Evolutionary conservation across 2,888 invertebrate genomes (phyloP).

Genomic region (Eustalomyia histrio): DNA sequence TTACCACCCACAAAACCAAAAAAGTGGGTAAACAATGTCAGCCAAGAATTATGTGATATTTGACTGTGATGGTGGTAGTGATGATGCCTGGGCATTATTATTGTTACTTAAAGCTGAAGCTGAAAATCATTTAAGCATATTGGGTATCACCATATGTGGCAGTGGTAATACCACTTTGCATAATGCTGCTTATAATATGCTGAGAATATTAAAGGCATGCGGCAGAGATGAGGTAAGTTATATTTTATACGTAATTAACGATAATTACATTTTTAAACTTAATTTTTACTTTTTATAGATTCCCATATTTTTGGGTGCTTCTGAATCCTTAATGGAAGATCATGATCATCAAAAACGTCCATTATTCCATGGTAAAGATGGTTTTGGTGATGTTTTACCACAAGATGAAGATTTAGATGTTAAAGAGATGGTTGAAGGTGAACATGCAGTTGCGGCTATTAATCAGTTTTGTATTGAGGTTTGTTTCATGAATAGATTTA

Average conservation of each 20-base stretch:
- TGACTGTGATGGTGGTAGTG: conserved; percentile 84
- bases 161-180: conserved; percentile 87
- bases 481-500: background rate
- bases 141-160: conserved; percentile 86
- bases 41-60: conserved; percentile 79
- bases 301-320: conserved; percentile 85
- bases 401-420: conserved; percentile 79
- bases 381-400: conserved; percentile 84
- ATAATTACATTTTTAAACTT: background rate
- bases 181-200: conserved; percentile 85
- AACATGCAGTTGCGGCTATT: conserved; percentile 83
- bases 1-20: background rate
- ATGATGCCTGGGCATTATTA: conserved; percentile 84
- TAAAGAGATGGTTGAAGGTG: conserved; percentile 79
- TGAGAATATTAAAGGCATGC: conserved; percentile 83
- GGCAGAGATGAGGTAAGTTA: conserved; percentile 83
- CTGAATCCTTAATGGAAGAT: conserved; percentile 78
- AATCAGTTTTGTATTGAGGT: conserved; percentile 82
- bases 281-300: conserved; percentile 80
- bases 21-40: conserved; percentile 35
- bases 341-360: conserved; percentile 75
- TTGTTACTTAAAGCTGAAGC: conserved; percentile 81
- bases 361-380: conserved; percentile 85
- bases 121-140: conserved; percentile 75
- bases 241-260: conserved; percentile 69